phyloP scores from a whole-genome alignment of 2,888 invertebrate species.

The Tenthredo scrophulariae region DNA sequence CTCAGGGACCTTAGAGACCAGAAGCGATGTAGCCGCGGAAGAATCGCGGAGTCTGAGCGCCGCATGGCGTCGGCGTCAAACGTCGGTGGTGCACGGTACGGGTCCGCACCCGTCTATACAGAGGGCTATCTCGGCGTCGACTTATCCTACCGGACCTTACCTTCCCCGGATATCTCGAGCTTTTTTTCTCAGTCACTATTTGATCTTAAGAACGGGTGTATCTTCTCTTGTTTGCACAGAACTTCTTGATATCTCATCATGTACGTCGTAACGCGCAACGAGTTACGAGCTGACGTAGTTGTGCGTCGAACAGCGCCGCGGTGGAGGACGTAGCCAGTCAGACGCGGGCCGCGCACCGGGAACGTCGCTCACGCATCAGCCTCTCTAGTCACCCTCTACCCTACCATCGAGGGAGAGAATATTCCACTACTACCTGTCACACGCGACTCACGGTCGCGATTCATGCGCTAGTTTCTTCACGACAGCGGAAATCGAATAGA shows the following conservation, averaged over 20 bases:
- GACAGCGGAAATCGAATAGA: background rate
- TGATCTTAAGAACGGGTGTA: background rate
- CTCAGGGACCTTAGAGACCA: slow-evolving; percentile 68
- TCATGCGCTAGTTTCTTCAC: background rate
- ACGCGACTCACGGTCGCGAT: background rate
- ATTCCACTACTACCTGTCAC: background rate
- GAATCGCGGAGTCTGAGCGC: slow-evolving; percentile 52
- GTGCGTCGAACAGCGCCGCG: slow-evolving; percentile 65
- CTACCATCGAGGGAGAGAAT: slow-evolving; percentile 51
- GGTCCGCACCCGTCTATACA: background rate
- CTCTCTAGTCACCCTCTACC: slow-evolving; percentile 45
- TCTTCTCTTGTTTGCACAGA: background rate
- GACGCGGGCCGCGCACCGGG: slow-evolving; percentile 69
- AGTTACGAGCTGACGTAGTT: slow-evolving; percentile 56
- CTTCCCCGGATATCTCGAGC: background rate
- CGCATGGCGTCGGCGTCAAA: slow-evolving; percentile 52
- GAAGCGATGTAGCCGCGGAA: slow-evolving; percentile 22
- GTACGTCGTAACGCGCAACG: slow-evolving; percentile 33
- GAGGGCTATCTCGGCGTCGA: background rate
- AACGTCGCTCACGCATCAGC: slow-evolving; percentile 63
- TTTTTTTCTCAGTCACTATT: background rate
- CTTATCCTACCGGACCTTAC: background rate
- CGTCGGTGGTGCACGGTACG: background rate
- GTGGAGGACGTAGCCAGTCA: slow-evolving; percentile 65
- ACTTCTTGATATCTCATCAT: slow-evolving; percentile 19